These are phyloP conservation scores for Calliphora vomitoria DNA, from an alignment of 2,888 invertebrate species.

Conservation along the genomic window DNA sequence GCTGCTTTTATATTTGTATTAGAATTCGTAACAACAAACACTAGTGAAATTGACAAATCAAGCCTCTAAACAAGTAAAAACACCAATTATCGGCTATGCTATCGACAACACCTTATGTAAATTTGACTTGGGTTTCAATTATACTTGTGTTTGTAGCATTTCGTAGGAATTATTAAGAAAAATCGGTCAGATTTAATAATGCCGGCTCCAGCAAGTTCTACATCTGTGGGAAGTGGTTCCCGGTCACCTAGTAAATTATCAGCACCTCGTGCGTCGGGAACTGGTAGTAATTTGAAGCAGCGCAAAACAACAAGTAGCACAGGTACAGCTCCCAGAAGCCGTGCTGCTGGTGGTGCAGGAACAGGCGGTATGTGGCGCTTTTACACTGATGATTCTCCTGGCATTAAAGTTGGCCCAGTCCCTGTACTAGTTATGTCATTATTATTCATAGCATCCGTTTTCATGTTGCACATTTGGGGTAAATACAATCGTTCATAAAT, in stretches of 20 bases:
- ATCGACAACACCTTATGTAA: no score
- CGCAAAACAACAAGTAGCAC: conserved; percentile 88
- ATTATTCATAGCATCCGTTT: conserved; percentile 99
- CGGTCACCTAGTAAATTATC: conserved; percentile 94
- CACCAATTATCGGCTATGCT: no score
- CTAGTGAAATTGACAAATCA: no score
- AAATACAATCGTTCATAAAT: conserved; percentile 94
- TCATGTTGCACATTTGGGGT: conserved; percentile 99
- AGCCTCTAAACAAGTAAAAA: no score
- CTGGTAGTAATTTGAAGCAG: conserved; percentile 88
- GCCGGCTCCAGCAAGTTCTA: conserved; percentile 94
- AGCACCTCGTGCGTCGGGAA: conserved; percentile 89
- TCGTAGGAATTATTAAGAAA: not conserved
- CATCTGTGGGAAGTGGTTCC: conserved; percentile 93
- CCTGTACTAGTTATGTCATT: conserved; percentile 99
- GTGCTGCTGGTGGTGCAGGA: conserved; percentile 92
- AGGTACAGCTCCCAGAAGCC: conserved; percentile 88
- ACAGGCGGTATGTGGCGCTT: conserved; percentile 99
- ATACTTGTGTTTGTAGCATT: no score
- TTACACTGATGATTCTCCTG: conserved; percentile 99
- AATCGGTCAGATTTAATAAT: not conserved
- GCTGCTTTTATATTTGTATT: no score
- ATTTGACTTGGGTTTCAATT: no score
- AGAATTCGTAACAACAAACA: no score
- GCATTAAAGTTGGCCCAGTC: conserved; percentile 99